Evolutionary conservation across 2,113 vertebrate species (phyloP), one percentile per base, ranked within the genome.

Genomic region (Psilopogon haemacephalus): DNA sequence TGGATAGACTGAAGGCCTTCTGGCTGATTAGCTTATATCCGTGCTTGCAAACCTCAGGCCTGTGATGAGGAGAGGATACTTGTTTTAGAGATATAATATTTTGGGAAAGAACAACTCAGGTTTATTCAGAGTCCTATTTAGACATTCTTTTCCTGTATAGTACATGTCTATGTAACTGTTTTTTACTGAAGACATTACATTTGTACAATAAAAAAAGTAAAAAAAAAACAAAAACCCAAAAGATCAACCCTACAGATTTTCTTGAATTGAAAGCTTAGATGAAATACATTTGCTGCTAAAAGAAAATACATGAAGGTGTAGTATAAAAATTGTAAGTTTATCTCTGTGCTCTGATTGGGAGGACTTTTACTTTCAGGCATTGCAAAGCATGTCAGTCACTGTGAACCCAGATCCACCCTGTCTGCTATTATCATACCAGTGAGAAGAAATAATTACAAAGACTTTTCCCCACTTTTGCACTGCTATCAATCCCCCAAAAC

Each of bases 1-100:
- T 77, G 54, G 68, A 71, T 89, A 93, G 91, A 91, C 85, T 94
- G 90, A 92, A 92, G 95, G 50, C 37, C 86, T 94, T 94, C 81
- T 85, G 64, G 42, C 71, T 96, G 82, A 91, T 91, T 89, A 86
- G 19, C 44, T 90, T 87, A 15, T 80, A 86, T 67, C 72, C 2
- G 1, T 71, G 40, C 75, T 91, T 91, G 64, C 80, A 95, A 94
- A 86, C 62, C 75, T 90, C 60, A 91, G 86, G 35, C 40, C 55
- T 76, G 40, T 32, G 35, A 86, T 88, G 64, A 91, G 69, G 32
- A 94, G 60, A 73, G 32, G 54, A 74, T 71, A 42, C 75, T 83
- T 89, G 24, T 85, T 95, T 83, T 65, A 35, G 67, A 56, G 28
- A 71, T 2, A 86, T 0, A 30, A 30, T 59, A 59, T 90, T 92